Evolutionary conservation across 2,797 vertebrate genomes (phyloP).

Genomic region (Argentina silus): DNA sequence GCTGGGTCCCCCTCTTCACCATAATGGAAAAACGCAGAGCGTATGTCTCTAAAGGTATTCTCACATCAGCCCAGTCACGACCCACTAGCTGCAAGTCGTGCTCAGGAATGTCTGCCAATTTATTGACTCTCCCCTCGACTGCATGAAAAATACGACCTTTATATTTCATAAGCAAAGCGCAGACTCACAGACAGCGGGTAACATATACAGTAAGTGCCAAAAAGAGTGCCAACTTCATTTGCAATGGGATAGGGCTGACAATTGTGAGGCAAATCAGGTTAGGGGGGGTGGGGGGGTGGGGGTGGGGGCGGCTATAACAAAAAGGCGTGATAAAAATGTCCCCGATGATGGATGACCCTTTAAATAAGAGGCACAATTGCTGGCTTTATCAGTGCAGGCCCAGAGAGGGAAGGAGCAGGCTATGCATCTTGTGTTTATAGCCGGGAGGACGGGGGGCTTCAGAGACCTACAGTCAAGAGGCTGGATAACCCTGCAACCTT

Average conservation of each 20-base stretch:
- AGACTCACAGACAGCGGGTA: not conserved
- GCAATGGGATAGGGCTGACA: slow-evolving; percentile 25
- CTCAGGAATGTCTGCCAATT: slow-evolving; percentile 11
- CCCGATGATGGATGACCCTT: slow-evolving; percentile 48
- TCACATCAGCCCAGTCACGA: slow-evolving; percentile 13
- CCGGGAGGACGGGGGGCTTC: slow-evolving; percentile 2
- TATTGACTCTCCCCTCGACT: slow-evolving; percentile 25
- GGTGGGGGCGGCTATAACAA: slow-evolving; percentile 30
- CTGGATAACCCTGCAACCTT: not conserved
- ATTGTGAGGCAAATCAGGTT: slow-evolving; percentile 46
- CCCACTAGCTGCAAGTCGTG: slow-evolving; percentile 12
- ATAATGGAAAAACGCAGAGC: not conserved
- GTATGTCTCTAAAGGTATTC: slow-evolving; percentile 3
- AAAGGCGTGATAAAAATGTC: slow-evolving; percentile 45
- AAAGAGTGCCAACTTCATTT: slow-evolving; percentile 42
- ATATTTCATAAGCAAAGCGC: slow-evolving; percentile 18
- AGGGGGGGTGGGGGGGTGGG: slow-evolving; percentile 25
- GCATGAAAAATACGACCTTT: slow-evolving; percentile 37
- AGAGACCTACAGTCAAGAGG: not conserved
- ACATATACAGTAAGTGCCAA: slow-evolving; percentile 9
- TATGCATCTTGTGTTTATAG: slow-evolving; percentile 33
- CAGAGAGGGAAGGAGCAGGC: slow-evolving; percentile 16
- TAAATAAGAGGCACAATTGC: slow-evolving; percentile 37
- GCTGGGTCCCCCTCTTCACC: not conserved
- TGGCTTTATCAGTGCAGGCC: slow-evolving; percentile 38